phyloP scores from a whole-genome alignment of 2,888 invertebrate genomes.

The Bimastos eiseni region DNA sequence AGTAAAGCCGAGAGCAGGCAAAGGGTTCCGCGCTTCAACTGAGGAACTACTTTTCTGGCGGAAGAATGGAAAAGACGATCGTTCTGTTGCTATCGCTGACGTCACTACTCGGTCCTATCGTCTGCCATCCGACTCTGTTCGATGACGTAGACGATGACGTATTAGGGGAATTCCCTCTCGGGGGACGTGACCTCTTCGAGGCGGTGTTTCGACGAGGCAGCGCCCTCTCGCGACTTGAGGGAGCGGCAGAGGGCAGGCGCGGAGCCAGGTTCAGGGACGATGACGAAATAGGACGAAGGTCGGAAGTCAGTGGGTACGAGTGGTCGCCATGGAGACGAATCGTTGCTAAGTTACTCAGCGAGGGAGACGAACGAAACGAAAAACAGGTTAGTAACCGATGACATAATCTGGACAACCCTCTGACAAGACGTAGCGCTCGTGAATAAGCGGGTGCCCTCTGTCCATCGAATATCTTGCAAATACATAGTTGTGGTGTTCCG shows the following conservation, averaged over 20 bases:
- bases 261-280: neutral
- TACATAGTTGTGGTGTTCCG: no score
- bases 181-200: neutral
- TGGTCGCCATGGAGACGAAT: conserved; percentile 6
- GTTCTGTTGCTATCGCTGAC: neutral
- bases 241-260: neutral
- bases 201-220: neutral
- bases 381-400: neutral
- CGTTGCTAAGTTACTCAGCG: neutral
- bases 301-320: neutral
- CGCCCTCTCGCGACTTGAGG: neutral
- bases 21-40: neutral
- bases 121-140: neutral
- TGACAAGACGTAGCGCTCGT: no score
- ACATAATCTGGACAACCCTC: no score
- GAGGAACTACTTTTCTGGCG: neutral
- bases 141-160: neutral
- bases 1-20: neutral
- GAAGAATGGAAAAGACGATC: neutral
- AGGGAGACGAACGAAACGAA: neutral
- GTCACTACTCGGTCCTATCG: neutral
- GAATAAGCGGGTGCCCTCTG: no score
- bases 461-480: no score
- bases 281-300: neutral
- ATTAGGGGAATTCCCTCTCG: neutral